Base-by-base conservation (phyloP, 2,113 vertebrate species). In the Ahaetulla prasina region DNA sequence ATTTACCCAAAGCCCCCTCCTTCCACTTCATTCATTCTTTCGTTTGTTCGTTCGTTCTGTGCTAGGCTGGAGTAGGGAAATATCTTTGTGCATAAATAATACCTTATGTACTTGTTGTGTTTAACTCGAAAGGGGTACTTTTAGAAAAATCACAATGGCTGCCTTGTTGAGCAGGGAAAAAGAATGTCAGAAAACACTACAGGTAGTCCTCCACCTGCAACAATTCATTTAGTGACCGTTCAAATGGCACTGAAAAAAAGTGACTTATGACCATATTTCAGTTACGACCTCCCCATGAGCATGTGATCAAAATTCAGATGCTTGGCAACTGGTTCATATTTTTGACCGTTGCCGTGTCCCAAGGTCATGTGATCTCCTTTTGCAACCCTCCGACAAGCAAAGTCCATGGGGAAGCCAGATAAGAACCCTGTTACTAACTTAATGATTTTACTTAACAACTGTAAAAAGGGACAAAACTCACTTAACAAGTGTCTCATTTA, bases 61-160 rank as follows among this genome's bases (percentile, higher is more conserved):
- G 74, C 23, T 8, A 90, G 84, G 84, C 86, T 85, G 53, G 86
- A 93, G 93, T 87, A 39, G 8, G 52, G 87, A 90, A 85, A 91
- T 47, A 90, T 23, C 18, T 60, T 60, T 45, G 57, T 6, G 14
- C 11, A 54, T 45, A 91, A 23, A 25, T 91, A 45, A 55, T 35
- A 20, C 49, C 11, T 50, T 87, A 60, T 43, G 11, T 49, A 35
- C 53, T 22, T 43, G 43, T 22, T 53, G 23, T 35, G 9, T 80
- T 18, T 80, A 50, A 90, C 23, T 8, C 43, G 6, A 54, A 12
- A 30, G 50, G 12, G 39, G 3, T 7, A 5, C 35, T 50, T 49
- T 49, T 9, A 63, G 14, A 30, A 30, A 60, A 63, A 68, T 49
- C 55, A 39, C n/a, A 39, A 55, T 0, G 22, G 87, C 35, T 88